Base-by-base conservation (phyloP, 2,797 vertebrate genomes). In the Scomberomorus guttatus region DNA sequence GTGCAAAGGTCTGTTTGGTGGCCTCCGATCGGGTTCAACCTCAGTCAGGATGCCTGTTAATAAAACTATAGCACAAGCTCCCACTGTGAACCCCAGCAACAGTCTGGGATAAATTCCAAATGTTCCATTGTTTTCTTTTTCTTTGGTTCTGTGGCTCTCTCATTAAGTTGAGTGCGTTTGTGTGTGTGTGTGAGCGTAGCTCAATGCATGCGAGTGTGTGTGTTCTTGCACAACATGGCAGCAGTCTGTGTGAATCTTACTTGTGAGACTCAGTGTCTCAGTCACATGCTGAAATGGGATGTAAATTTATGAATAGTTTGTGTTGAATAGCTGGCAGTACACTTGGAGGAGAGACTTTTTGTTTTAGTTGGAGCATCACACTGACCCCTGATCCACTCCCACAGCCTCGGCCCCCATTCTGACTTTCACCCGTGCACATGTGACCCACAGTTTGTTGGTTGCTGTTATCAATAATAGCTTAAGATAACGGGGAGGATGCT, bases 231-330 rank as follows among this genome's bases (percentile, higher is more conserved):
- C 52, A 75, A 79, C 79, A 83, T 77, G 64, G 3, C 13, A 62
- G 61, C 24, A 32, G 58, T 24, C 51, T 54, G 60, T 74, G 51
- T 77, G 67, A 84, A 68, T 88, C 63, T 25, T 17, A 58, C 32
- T 46, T 50, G 25, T 66, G 50, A 83, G 81, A 39, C 80, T 86
- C 18, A 0, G 52, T 75, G 83, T 90, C 81, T 83, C 81, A 24
- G 76, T 75, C 72, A 9, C 55, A 56, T 57, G 81, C 82, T 66
- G 60, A 67, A 86, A 90, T 90, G 24, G 57, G 80, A 93, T 93
- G 89, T 84, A 90, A 79, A 93, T 92, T 80, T 86, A 90, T 91
- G 91, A 91, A 93, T 93, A 77, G 69, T 91, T 90, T 72, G 74
- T 39, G 69, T 62, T 71, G 67, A 84, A 81, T 72, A 71, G 77